A percentile compares a stretch with the other conserved stretches of the same genome.
These are phyloP conservation scores for Kradibia gibbosae DNA, from an alignment of 1,140 invertebrate genomes.

Conservation along the genomic window DNA sequence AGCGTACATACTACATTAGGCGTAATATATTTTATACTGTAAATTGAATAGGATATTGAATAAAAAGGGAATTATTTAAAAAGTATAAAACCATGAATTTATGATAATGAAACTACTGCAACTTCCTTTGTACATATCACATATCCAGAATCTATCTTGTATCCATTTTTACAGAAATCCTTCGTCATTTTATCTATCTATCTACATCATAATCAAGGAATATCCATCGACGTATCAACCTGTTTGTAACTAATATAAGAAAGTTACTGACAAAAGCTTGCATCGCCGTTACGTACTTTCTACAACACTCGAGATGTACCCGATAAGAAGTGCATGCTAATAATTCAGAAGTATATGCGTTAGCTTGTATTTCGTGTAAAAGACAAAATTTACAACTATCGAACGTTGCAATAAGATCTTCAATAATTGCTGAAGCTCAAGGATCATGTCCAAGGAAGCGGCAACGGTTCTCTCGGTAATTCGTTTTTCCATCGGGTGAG, in stretches of 20 bases:
- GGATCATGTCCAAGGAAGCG: background rate
- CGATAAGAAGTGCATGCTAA: background rate
- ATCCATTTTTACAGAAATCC: slow-evolving; percentile 3
- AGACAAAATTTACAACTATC: too few species aligned
- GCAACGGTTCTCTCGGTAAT: background rate
- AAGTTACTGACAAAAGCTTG: slow-evolving; percentile 1
- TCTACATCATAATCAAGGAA: slow-evolving; percentile 9
- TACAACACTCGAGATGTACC: background rate
- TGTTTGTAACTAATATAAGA: slow-evolving; percentile 1
- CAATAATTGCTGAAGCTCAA: background rate
- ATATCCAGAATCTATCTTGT: background rate
- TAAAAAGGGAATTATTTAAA: background rate
- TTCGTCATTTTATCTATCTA: background rate
- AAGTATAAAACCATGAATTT: too few species aligned
- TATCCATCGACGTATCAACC: background rate
- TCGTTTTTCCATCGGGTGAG: slow-evolving; percentile 3
- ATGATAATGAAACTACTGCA: background rate
- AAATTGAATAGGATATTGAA: too few species aligned
- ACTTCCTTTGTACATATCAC: background rate
- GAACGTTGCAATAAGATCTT: background rate
- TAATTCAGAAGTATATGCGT: background rate
- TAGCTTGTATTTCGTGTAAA: background rate
- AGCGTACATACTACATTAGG: too few species aligned
- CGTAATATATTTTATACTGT: too few species aligned
- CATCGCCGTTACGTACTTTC: background rate